These are phyloP conservation scores for Euzetes globulus DNA, from an alignment of 2,888 invertebrate genomes.

Conservation along the genomic window DNA sequence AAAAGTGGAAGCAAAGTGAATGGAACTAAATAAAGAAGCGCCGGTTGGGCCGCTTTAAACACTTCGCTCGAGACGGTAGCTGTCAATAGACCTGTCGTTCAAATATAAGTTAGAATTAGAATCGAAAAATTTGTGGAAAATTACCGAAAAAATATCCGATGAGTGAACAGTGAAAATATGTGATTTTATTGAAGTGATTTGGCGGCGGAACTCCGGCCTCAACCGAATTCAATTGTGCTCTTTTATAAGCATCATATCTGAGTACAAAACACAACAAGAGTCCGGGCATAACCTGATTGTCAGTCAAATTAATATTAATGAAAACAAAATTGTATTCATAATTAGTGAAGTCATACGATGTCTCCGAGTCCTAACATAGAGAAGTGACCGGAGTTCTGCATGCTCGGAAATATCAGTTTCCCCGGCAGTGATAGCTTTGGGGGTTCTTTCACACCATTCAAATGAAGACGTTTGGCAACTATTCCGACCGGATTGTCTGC, in stretches of 20 bases:
- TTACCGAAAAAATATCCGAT: constrained; percentile 89
- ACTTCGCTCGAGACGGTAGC: constrained; percentile 96
- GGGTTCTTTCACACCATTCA: constrained; percentile 68
- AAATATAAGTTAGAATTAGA: background rate
- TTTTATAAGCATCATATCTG: constrained; percentile 95
- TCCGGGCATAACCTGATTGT: constrained; percentile 78
- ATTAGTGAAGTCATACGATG: constrained; percentile 50
- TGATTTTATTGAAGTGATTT: constrained; percentile 50
- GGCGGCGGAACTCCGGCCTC: constrained; percentile 57
- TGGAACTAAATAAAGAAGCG: constrained; percentile 90
- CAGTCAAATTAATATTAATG: too few relatives aligned
- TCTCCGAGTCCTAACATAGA: constrained; percentile 77
- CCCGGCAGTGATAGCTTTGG: constrained; percentile 93
- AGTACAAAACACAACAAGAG: constrained; percentile 88
- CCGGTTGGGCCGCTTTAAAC: constrained; percentile 96
- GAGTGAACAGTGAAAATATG: constrained; percentile 94
- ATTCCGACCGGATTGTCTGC: constrained; percentile 63
- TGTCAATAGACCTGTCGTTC: constrained; percentile 63
- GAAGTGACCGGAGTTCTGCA: constrained; percentile 92
- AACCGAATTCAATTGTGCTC: constrained; percentile 62
- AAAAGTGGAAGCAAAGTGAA: constrained; percentile 91
- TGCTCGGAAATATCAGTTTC: constrained; percentile 85
- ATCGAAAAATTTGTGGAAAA: constrained; percentile 13
- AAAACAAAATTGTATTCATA: too few relatives aligned
- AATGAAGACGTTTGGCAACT: constrained; percentile 82